phyloP scores from a whole-genome alignment of 2,888 invertebrate species.

The Euplagia quadripunctaria region DNA sequence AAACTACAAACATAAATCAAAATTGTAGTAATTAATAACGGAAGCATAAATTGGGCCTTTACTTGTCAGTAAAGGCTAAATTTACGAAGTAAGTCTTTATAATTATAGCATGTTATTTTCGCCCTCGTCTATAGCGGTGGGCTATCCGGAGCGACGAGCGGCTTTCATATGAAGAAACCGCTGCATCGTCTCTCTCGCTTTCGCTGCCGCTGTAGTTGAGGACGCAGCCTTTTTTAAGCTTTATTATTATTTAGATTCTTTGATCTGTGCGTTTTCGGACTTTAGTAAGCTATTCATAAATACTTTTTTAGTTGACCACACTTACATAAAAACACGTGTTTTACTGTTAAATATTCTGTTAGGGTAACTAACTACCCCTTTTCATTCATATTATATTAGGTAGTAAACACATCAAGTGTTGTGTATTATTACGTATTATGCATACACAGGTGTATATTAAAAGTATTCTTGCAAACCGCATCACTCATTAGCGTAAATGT shows the following conservation, averaged over 20 bases:
- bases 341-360: conserved; percentile 41
- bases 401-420: conserved; percentile 52
- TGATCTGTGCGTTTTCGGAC: background rate
- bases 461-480: conserved; percentile 33
- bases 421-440: conserved; percentile 53
- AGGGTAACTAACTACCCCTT: conserved; percentile 45
- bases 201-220: no score
- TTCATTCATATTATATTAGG: conserved; percentile 38
- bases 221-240: no score
- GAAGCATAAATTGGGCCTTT: no score
- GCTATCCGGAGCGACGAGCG: no score
- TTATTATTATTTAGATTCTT: no score
- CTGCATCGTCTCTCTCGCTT: no score
- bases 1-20: background rate
- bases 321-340: conserved; percentile 41
- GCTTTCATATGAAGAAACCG: no score
- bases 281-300: background rate
- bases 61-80: no score
- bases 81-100: no score
- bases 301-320: conserved; percentile 29
- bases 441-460: conserved; percentile 49
- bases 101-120: no score
- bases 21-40: no score
- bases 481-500: background rate
- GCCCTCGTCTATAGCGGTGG: no score